Percentiles rank a stretch among this genome's conserved stretches.
Evolutionary conservation across 2,113 vertebrate species (phyloP).

Genomic region (Mus musculus): DNA sequence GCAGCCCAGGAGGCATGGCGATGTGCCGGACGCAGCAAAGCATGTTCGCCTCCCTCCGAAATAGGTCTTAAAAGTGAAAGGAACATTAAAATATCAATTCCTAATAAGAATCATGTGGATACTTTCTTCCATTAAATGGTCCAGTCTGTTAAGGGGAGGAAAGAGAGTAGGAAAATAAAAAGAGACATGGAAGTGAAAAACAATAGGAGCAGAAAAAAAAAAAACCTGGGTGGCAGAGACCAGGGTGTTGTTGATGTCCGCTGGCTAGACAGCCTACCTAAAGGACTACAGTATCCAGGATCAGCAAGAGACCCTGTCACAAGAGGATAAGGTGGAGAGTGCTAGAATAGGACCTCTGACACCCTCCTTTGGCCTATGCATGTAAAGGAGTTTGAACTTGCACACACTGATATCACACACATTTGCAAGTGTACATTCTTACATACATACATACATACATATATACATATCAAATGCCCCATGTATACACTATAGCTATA

Average conservation of each 20-base stretch:
- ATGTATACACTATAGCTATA: neutral
- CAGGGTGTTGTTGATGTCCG: neutral
- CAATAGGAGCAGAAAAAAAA: neutral
- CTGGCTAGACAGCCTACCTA: neutral
- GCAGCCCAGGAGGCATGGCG: neutral
- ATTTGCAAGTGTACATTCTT: too few species aligned
- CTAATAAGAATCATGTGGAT: neutral
- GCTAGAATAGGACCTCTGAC: neutral
- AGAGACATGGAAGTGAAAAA: neutral
- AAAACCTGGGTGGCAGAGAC: neutral
- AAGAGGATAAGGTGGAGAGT: too few species aligned
- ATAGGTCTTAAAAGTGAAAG: slow-evolving; percentile 11
- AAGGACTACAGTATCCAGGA: neutral
- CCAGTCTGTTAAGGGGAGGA: neutral
- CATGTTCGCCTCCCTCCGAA: slow-evolving; percentile 21
- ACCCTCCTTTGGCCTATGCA: neutral
- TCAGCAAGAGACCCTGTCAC: neutral
- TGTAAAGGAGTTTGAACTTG: neutral
- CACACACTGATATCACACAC: neutral
- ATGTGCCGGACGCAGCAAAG: slow-evolving; percentile 30
- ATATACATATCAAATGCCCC: neutral
- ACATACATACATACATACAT: neutral
- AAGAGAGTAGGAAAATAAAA: neutral
- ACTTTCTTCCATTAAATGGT: slow-evolving; percentile 36
- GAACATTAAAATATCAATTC: slow-evolving; percentile 34